Evolutionary conservation across 2,797 vertebrate species (phyloP).

Genomic region (Melanotaenia maccullochi): DNA sequence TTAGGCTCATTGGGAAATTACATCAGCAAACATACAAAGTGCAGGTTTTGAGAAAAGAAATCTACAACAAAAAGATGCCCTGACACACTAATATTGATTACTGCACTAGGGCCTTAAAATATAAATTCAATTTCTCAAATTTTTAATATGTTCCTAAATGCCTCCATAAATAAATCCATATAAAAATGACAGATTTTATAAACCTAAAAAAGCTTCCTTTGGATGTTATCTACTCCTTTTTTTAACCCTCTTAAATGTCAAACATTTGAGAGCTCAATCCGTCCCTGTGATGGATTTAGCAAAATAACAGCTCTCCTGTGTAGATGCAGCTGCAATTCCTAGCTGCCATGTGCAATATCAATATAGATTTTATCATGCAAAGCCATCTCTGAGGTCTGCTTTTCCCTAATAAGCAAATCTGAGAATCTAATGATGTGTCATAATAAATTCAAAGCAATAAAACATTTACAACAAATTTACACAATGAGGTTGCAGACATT

Average conservation of each 20-base stretch:
- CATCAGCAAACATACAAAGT: constrained; percentile 6
- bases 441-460: not conserved
- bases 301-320: constrained; percentile 26
- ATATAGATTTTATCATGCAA: constrained; percentile 20
- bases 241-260: constrained; percentile 30
- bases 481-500: not conserved
- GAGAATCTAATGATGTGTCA: constrained; percentile 10
- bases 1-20: constrained; percentile 1
- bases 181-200: constrained; percentile 22
- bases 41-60: not conserved
- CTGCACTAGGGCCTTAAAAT: not conserved
- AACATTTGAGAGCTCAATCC: constrained; percentile 28
- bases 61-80: not conserved
- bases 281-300: constrained; percentile 8
- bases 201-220: constrained; percentile 15
- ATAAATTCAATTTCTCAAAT: not conserved
- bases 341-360: constrained; percentile 22
- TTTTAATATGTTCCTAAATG: constrained; percentile 5
- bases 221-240: constrained; percentile 9
- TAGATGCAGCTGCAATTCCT: constrained; percentile 13
- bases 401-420: constrained; percentile 23
- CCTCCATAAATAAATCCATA: constrained; percentile 3
- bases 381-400: constrained; percentile 1
- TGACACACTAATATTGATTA: not conserved
- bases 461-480: constrained; percentile 13